phyloP scores from a whole-genome alignment of 2,888 invertebrate species.

The Pasiphila rectangulata region DNA sequence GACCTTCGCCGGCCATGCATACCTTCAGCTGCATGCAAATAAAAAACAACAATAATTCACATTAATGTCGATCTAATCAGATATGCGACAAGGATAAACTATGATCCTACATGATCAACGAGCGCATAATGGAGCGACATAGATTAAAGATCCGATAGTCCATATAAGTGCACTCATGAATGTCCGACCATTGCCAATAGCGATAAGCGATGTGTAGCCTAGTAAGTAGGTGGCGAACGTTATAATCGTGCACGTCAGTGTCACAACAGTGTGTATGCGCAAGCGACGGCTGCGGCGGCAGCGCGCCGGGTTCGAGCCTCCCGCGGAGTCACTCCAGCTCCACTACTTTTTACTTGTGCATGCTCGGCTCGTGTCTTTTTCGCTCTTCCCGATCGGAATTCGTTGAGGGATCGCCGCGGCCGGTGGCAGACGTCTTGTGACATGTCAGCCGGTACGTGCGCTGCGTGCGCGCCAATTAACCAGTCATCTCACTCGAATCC shows the following conservation, averaged over 20 bases:
- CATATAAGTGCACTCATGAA: conserved; percentile 41
- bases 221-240: conserved; percentile 42
- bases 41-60: conserved; percentile 25
- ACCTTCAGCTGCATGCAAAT: conserved; percentile 24
- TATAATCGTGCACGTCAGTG: conserved; percentile 58
- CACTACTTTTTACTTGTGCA: conserved; percentile 70
- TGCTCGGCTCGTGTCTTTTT: conserved; percentile 80
- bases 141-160: conserved; percentile 31
- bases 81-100: conserved; percentile 27
- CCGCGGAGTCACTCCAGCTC: conserved; percentile 63
- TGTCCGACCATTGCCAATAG: conserved; percentile 44
- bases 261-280: conserved; percentile 42
- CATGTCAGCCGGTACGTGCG: conserved; percentile 75
- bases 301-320: conserved; percentile 53
- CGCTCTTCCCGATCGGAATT: conserved; percentile 78
- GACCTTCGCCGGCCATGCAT: conserved; percentile 47
- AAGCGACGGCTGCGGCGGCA: conserved; percentile 36
- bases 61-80: conserved; percentile 24
- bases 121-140: conserved; percentile 27
- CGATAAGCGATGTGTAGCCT: conserved; percentile 44
- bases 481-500: conserved; percentile 61
- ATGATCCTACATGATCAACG: conserved; percentile 31
- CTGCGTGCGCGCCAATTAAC: conserved; percentile 76
- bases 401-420: conserved; percentile 77
- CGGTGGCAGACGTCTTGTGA: conserved; percentile 80